phyloP scores from a whole-genome alignment of 37 sponge, comb jelly and placozoan species.

The Axinella damicornis region DNA sequence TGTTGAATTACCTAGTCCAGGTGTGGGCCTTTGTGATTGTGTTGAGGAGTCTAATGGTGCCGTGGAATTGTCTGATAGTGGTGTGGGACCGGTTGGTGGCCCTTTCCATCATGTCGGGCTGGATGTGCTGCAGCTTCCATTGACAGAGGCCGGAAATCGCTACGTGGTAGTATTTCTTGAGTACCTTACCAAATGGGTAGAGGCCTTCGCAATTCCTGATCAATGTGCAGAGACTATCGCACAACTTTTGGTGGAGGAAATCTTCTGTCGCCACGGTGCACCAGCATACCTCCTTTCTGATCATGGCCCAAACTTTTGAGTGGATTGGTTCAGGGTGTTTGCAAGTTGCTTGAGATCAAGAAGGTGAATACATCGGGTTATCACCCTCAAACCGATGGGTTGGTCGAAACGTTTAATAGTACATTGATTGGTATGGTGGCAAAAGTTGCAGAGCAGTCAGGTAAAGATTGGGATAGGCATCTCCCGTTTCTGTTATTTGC shows the following conservation, averaged over 20 bases:
- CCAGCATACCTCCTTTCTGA: conserved; percentile 27
- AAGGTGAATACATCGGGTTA: conserved; percentile 53
- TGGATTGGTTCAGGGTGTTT: background rate
- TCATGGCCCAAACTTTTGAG: conserved; percentile 8
- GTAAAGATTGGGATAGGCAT: conserved; percentile 48
- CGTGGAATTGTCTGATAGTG: too few relatives aligned
- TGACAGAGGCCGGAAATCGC: conserved; percentile 37
- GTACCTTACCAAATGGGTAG: conserved; percentile 44
- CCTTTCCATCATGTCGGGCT: conserved; percentile 48
- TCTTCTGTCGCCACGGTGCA: conserved; percentile 40
- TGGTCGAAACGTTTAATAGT: conserved; percentile 60
- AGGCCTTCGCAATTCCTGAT: conserved; percentile 14
- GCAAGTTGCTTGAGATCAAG: background rate
- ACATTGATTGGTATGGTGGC: conserved; percentile 54
- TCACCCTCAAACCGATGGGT: conserved; percentile 68
- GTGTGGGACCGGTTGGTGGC: conserved; percentile 19
- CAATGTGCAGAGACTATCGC: conserved; percentile 25
- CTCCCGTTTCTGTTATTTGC: conserved; percentile 49
- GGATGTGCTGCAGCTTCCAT: background rate
- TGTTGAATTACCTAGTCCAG: too few relatives aligned
- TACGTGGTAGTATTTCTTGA: conserved; percentile 38
- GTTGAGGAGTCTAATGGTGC: too few relatives aligned
- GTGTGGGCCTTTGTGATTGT: too few relatives aligned
- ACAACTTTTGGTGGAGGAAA: conserved; percentile 10
- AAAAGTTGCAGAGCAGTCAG: conserved; percentile 4